These are phyloP conservation scores for Symphodus melops DNA, from an alignment of 2,113 vertebrate species.

Conservation along the genomic window DNA sequence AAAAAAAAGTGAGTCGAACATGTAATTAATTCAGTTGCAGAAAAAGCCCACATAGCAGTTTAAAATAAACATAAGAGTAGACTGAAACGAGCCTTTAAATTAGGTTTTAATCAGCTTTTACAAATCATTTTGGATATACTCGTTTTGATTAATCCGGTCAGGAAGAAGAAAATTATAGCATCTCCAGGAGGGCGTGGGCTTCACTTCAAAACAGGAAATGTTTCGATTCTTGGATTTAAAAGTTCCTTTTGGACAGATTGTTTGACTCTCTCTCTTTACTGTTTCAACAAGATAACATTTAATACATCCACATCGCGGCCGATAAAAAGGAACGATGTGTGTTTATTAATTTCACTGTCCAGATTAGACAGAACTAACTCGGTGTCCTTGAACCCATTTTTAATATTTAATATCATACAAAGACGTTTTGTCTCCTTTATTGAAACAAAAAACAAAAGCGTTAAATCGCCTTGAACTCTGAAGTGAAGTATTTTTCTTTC, in stretches of 20 bases:
- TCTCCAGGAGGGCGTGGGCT: conserved; percentile 24
- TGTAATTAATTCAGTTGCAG: neutral
- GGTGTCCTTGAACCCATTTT: neutral
- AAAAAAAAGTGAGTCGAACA: too few relatives aligned
- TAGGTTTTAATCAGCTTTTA: conserved; percentile 43
- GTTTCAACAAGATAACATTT: neutral
- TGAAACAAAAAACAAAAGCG: neutral
- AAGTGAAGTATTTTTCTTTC: conserved; percentile 1
- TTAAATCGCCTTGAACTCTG: conserved; percentile 9
- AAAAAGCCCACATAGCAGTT: conserved; percentile 3
- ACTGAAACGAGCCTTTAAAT: conserved; percentile 43
- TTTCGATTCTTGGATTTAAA: conserved; percentile 34
- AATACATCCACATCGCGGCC: neutral
- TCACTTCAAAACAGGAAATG: conserved; percentile 31
- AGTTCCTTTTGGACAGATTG: conserved; percentile 6
- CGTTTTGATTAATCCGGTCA: conserved; percentile 42
- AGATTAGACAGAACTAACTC: neutral
- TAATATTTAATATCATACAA: conserved; percentile 3
- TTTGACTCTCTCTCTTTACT: neutral
- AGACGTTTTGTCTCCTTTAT: conserved; percentile 2
- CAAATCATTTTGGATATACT: conserved; percentile 40
- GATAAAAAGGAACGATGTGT: neutral
- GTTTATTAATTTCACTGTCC: neutral
- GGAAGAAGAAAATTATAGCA: conserved; percentile 31
- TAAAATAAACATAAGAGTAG: neutral